Conservation (phyloP, 1,140 invertebrate genomes). For the Diuraphis noxia region DNA sequence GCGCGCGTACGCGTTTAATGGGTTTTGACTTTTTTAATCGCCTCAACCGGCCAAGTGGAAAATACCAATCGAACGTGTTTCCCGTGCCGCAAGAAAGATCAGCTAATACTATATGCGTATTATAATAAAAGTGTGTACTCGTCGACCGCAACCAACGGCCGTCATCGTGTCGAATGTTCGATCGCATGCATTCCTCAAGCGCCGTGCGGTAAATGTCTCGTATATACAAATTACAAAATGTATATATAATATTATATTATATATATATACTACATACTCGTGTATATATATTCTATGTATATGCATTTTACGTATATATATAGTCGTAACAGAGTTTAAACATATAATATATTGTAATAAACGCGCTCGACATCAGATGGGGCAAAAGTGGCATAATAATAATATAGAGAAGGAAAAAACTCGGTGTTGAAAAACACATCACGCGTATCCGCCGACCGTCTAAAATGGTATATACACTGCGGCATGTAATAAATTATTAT, state of each 20-base stretch:
- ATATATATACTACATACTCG: neutral
- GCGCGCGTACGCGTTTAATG: neutral
- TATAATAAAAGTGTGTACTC: neutral
- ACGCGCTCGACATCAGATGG: neutral
- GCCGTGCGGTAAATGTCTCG: neutral
- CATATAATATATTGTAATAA: neutral
- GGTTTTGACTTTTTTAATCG: neutral
- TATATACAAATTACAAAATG: no score
- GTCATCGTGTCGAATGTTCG: neutral
- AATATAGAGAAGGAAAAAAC: neutral
- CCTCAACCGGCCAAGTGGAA: neutral
- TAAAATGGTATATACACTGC: neutral
- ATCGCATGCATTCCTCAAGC: neutral
- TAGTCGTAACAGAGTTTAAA: neutral
- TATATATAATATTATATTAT: no score
- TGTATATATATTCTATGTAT: neutral
- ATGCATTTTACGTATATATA: neutral
- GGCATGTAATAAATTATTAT: neutral
- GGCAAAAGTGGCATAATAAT: neutral
- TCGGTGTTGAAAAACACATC: neutral
- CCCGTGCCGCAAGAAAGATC: neutral
- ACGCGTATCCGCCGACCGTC: neutral
- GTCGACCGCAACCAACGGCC: neutral
- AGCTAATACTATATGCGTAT: neutral
- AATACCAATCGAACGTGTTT: slow-evolving; percentile 10